Percentiles rank a stretch among this genome's conserved stretches.
phyloP scores from a whole-genome alignment of 2,797 vertebrate species.

The Hemibagrus guttatus region DNA sequence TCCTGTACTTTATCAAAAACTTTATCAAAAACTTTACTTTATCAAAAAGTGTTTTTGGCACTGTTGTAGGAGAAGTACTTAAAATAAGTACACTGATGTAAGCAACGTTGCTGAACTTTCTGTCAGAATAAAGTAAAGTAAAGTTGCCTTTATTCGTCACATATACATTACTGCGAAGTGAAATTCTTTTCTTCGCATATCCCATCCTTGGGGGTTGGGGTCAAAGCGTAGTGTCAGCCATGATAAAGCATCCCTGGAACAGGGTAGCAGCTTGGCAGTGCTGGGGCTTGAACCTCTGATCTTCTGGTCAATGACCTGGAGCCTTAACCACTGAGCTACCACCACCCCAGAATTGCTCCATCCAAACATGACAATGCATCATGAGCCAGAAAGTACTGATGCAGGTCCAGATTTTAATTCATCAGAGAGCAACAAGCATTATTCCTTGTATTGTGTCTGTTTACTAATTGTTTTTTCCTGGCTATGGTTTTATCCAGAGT shows the following conservation, averaged over 20 bases:
- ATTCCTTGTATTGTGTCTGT: neutral
- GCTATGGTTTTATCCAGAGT: neutral
- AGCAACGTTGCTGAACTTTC: neutral
- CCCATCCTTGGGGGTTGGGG: too few relatives aligned
- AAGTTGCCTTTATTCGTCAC: too few relatives aligned
- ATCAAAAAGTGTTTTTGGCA: constrained; percentile 23
- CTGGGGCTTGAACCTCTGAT: too few relatives aligned
- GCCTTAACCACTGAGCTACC: too few relatives aligned
- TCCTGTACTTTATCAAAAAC: constrained; percentile 7
- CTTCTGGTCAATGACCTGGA: too few relatives aligned
- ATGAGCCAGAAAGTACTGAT: neutral
- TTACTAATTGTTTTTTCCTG: neutral
- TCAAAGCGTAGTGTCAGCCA: too few relatives aligned
- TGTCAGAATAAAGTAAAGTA: too few relatives aligned
- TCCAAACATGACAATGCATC: neutral
- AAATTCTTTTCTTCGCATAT: too few relatives aligned
- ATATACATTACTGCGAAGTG: too few relatives aligned
- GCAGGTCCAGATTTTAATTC: neutral
- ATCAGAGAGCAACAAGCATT: neutral
- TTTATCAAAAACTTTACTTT: too few relatives aligned
- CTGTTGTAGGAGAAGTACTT: neutral
- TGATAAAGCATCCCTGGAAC: too few relatives aligned
- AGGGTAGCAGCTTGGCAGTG: too few relatives aligned
- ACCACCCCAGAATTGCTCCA: neutral
- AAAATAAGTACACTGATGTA: constrained; percentile 13